Conservation (phyloP, 2,888 invertebrate species). For the Netelia melanura region DNA sequence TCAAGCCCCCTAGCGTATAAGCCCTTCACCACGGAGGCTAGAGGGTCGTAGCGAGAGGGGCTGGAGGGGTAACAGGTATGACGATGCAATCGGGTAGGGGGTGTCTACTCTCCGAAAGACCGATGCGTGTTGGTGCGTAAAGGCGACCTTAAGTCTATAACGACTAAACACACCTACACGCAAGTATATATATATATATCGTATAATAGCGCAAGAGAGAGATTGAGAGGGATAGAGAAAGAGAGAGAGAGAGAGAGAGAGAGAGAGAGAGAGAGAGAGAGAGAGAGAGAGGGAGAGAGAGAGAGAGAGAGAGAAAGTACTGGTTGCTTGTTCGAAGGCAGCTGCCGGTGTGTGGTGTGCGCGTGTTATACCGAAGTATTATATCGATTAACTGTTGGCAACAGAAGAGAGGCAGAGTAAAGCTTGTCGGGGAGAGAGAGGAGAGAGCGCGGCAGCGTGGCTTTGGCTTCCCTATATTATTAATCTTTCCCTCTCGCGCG, state of each 20-base stretch:
- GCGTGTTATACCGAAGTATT: constrained; percentile 82
- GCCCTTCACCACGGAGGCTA: no score
- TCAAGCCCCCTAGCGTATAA: no score
- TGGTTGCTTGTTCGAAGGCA: constrained; percentile 51
- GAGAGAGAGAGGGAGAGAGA: neutral
- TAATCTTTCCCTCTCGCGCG: constrained; percentile 82
- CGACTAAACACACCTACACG: neutral
- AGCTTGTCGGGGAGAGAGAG: constrained; percentile 75
- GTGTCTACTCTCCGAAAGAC: neutral
- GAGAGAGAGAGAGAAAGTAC: constrained; percentile 21
- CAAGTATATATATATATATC: neutral
- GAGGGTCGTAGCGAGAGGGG: neutral
- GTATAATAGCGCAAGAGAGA: constrained; percentile 15
- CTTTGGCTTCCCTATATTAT: constrained; percentile 84
- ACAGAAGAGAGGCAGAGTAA: constrained; percentile 83
- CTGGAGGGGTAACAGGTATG: neutral
- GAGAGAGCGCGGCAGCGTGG: constrained; percentile 77
- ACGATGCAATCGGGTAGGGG: neutral
- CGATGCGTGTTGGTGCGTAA: constrained; percentile 40
- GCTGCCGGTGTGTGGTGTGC: constrained; percentile 59
- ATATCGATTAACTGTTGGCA: constrained; percentile 85
- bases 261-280: no score
- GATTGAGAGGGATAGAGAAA: no score
- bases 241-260: no score
- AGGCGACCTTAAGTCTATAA: constrained; percentile 20